phyloP scores from a whole-genome alignment of 2,888 invertebrate species.

The Luperina nickerlii region DNA sequence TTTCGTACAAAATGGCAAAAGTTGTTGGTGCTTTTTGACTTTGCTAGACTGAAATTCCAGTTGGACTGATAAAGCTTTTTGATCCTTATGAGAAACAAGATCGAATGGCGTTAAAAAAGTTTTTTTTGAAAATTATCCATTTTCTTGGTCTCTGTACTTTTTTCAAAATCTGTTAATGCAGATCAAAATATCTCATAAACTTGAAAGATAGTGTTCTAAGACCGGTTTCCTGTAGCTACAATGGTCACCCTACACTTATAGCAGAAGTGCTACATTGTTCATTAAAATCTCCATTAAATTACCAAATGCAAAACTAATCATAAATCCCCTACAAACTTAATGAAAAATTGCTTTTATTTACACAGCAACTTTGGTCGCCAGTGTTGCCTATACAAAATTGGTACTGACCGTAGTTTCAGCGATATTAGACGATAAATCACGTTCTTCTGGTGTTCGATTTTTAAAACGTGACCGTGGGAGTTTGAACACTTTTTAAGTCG shows the following conservation, averaged over 20 bases:
- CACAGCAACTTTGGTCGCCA: constrained; percentile 30
- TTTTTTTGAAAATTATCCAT: background rate
- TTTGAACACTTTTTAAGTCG: constrained; percentile 15
- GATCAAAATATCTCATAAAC: background rate
- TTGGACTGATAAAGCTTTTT: background rate
- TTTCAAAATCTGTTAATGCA: background rate
- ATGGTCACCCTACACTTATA: too few relatives aligned
- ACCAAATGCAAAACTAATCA: background rate
- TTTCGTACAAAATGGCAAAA: background rate
- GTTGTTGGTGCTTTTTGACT: background rate
- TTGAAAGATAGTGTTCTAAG: background rate
- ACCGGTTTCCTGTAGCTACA: background rate
- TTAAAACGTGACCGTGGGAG: constrained; percentile 36
- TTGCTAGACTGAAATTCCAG: background rate
- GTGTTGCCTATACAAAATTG: constrained; percentile 41
- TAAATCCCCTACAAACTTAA: background rate
- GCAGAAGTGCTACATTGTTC: too few relatives aligned
- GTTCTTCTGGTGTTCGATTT: constrained; percentile 53
- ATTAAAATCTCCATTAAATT: background rate
- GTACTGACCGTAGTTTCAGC: constrained; percentile 50
- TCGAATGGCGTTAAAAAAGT: background rate
- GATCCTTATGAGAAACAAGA: background rate
- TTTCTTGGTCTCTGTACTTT: background rate
- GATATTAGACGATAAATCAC: constrained; percentile 59
- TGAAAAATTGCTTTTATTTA: constrained; percentile 28